phyloP scores from a whole-genome alignment of 1,140 invertebrate genomes.

The Protaetia brevitarsis region DNA sequence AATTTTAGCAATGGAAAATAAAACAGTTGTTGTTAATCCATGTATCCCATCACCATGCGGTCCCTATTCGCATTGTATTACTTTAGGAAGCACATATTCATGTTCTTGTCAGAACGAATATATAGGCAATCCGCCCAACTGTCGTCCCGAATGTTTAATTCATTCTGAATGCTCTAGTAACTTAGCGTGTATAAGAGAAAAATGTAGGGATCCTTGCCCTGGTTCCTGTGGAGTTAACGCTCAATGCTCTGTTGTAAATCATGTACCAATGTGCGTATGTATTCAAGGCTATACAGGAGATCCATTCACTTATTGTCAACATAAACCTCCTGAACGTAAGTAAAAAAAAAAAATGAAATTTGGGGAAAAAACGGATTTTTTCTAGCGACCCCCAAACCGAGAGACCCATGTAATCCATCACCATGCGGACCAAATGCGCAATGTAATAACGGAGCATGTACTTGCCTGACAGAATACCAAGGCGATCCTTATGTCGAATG shows the following conservation, averaged over 20 bases:
- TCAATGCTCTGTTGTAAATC: conserved; percentile 61
- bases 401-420: conserved; percentile 64
- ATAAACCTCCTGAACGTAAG: conserved; percentile 46
- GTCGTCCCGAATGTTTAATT: conserved; percentile 67
- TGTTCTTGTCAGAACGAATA: conserved; percentile 64
- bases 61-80: conserved; percentile 64
- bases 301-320: conserved; percentile 62
- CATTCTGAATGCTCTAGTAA: conserved; percentile 64
- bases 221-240: conserved; percentile 68
- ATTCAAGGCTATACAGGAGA: conserved; percentile 65
- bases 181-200: conserved; percentile 61
- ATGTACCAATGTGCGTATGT: conserved; percentile 65
- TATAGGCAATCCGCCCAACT: conserved; percentile 69
- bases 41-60: conserved; percentile 71
- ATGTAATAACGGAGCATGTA: conserved; percentile 71
- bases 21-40: conserved; percentile 44
- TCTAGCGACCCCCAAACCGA: conserved; percentile 2
- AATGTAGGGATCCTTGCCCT: conserved; percentile 69
- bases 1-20: conserved; percentile 23
- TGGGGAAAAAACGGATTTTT: conserved; percentile 18
- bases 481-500: conserved; percentile 74
- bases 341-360: conserved; percentile 39
- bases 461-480: conserved; percentile 69
- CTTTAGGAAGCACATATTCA: conserved; percentile 57
- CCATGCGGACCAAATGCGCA: conserved; percentile 76